phyloP scores from a whole-genome alignment of 1,140 invertebrate species.

The Eumeta japonica region DNA sequence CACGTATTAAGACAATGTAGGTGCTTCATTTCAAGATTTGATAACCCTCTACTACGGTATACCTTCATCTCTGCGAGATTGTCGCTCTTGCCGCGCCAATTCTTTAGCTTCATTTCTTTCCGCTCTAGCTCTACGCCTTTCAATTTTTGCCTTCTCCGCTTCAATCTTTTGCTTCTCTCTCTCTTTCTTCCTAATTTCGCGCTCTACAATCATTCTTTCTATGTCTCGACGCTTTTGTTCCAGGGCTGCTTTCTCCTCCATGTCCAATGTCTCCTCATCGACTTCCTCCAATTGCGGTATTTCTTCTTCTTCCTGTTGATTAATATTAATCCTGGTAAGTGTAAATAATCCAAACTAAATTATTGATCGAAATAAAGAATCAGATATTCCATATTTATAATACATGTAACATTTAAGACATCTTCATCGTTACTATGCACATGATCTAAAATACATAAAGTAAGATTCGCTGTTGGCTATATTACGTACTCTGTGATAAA shows the following conservation, averaged over 20 bases:
- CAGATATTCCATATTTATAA: no score
- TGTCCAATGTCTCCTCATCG: constrained; percentile 39
- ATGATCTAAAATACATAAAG: no score
- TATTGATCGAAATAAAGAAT: background rate
- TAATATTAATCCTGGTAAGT: constrained; percentile 10
- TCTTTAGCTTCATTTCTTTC: constrained; percentile 34
- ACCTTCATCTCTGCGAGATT: constrained; percentile 37
- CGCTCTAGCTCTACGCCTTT: constrained; percentile 33
- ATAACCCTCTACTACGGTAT: no score
- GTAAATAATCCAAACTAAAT: constrained; percentile 3
- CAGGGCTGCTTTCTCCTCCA: constrained; percentile 35
- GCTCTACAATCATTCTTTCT: constrained; percentile 21
- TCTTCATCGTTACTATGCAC: no score
- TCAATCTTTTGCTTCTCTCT: constrained; percentile 28
- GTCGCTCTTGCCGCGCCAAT: constrained; percentile 25
- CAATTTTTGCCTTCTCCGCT: constrained; percentile 28
- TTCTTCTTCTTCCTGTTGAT: constrained; percentile 30
- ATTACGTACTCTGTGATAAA: no score
- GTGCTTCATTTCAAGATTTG: no score
- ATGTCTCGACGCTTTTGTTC: constrained; percentile 24
- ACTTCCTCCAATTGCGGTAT: constrained; percentile 40
- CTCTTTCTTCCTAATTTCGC: constrained; percentile 25
- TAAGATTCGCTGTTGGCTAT: no score
- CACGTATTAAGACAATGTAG: no score
- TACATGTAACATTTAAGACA: no score